These are phyloP conservation scores for Lipophrys pholis DNA, from an alignment of 2,113 vertebrate species.

Conservation along the genomic window DNA sequence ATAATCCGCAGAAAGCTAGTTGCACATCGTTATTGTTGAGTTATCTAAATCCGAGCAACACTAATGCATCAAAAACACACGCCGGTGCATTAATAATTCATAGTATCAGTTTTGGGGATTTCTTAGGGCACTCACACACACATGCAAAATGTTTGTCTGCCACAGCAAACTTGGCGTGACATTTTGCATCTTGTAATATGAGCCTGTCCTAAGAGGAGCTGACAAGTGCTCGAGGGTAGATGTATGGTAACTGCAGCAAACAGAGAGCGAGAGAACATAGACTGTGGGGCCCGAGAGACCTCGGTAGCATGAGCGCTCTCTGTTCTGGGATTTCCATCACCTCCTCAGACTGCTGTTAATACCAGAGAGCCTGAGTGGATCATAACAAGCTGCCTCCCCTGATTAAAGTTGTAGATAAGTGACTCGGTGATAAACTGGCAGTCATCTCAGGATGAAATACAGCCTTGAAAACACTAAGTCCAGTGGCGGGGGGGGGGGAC, in stretches of 20 bases:
- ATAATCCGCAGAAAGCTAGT: not conserved
- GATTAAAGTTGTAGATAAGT: conserved; percentile 54
- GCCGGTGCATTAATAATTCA: not conserved
- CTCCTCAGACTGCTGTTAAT: conserved; percentile 56
- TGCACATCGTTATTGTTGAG: not conserved
- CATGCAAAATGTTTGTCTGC: conserved; percentile 44
- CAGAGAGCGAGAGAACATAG: conserved; percentile 34
- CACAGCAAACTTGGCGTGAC: conserved; percentile 69
- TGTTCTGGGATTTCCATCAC: conserved; percentile 61
- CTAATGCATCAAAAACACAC: conserved; percentile 2
- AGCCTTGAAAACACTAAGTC: conserved; percentile 51
- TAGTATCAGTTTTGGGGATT: conserved; percentile 29
- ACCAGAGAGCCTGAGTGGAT: conserved; percentile 45
- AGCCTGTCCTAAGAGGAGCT: conserved; percentile 74
- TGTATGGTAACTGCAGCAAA: conserved; percentile 65
- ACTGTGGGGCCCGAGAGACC: conserved; percentile 55
- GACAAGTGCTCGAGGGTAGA: conserved; percentile 72
- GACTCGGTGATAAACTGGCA: conserved; percentile 50
- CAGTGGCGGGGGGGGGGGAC: not conserved
- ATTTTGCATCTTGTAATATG: conserved; percentile 75
- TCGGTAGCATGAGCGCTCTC: conserved; percentile 32
- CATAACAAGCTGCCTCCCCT: conserved; percentile 58
- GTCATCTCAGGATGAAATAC: conserved; percentile 29
- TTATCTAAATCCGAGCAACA: conserved; percentile 7
- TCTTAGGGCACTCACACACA: conserved; percentile 28